Base-by-base conservation (phyloP, 2,888 invertebrate genomes). In the Luperina nickerlii region DNA sequence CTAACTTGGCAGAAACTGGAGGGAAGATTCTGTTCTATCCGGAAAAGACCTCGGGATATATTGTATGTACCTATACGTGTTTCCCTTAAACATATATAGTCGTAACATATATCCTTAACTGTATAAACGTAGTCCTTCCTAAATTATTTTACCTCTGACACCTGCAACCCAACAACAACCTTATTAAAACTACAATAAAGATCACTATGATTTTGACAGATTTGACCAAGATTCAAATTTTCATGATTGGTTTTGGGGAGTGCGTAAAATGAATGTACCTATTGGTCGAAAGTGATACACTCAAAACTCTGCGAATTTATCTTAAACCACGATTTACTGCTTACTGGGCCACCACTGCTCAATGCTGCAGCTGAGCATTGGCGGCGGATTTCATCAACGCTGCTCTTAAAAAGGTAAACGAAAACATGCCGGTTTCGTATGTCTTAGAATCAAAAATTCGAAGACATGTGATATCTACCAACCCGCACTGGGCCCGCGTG, bases 1-100 rank as follows among this genome's bases (percentile, higher is more conserved):
- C 98, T 0, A 97, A 98, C 9, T 94, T 97, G 76, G 97, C 98
- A 0, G 98, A 98, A 90, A 97, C 98, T 89, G 98, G 98, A 0
- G 97, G 98, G 9, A 97, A 97, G 87, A 96, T 98, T 18, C 92
- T 96, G 63, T 98, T 97, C 86, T 97, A 97, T 91, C 97, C 98
- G 1, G 97, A 97, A 7, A 97, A 98, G 83, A 98, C 98, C 0
- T 96, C 97, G 38, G 97, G 97, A 60, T 98, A 98, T 90, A 97
- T 97, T 90, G 98, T 98, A 92, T 94, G 94, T 94, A 32, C 32
- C 32, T 32, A 78, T 60, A 20, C 27, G 24, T 32, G 18, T n/a
- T 20, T 27, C 42, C 42, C 2, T 38, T 68, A 27, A n/a, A 45
- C 0, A n/a, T 18, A 15, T 38, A 15, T 38, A 65, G 65, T 24